These are phyloP conservation scores for Nomada goodeniana DNA, from an alignment of 2,888 invertebrate genomes.

Conservation along the genomic window DNA sequence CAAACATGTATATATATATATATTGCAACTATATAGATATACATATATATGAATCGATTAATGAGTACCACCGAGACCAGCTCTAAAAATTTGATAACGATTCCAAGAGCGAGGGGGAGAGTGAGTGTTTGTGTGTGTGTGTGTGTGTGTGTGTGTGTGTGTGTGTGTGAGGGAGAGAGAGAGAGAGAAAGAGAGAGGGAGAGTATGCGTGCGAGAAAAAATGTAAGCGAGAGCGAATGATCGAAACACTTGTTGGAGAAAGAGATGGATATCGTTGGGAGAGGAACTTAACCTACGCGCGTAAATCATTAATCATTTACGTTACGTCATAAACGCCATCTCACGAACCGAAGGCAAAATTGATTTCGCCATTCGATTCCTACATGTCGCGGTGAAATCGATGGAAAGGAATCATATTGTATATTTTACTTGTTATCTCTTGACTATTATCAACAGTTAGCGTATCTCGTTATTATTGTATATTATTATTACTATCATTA, in stretches of 20 bases:
- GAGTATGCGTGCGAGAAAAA: neutral
- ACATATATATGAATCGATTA: constrained; percentile 58
- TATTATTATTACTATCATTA: constrained; percentile 75
- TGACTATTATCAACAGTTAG: constrained; percentile 75
- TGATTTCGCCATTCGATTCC: constrained; percentile 71
- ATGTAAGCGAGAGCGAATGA: constrained; percentile 3
- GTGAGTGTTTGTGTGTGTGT: neutral
- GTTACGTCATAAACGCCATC: constrained; percentile 71
- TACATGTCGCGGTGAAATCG: constrained; percentile 64
- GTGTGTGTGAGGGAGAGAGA: neutral
- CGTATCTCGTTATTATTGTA: constrained; percentile 79
- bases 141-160: neutral
- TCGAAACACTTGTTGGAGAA: constrained; percentile 9
- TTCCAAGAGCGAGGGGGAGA: constrained; percentile 8
- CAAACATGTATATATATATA: constrained; percentile 60
- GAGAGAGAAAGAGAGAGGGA: constrained; percentile 3
- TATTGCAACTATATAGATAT: constrained; percentile 53
- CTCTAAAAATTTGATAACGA: constrained; percentile 54
- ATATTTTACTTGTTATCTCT: constrained; percentile 80
- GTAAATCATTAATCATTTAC: constrained; percentile 71
- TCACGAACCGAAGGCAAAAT: constrained; percentile 76
- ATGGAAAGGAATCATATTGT: constrained; percentile 67
- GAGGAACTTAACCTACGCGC: constrained; percentile 41
- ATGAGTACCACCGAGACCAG: constrained; percentile 36
- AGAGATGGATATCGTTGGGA: constrained; percentile 29